Conservation (phyloP, 1,140 invertebrate species). For the Xylocopa sonorina region DNA sequence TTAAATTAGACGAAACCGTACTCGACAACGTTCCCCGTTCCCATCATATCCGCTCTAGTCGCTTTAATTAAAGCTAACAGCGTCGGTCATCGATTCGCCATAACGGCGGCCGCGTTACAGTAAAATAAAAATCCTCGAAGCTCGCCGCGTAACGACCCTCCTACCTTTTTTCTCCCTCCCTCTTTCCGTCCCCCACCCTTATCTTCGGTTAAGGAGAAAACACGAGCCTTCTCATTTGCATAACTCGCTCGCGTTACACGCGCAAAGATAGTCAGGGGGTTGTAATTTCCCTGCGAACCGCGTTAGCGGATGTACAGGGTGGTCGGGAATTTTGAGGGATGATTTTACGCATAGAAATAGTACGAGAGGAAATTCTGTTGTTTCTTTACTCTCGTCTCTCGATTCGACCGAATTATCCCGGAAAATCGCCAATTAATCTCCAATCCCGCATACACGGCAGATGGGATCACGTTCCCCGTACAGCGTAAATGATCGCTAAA, state of each 20-base stretch:
- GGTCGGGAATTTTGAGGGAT: no score
- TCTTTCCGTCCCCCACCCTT: no score
- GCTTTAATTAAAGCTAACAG: slow-evolving; percentile 31
- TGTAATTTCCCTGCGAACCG: slow-evolving; percentile 25
- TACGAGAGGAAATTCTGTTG: no score
- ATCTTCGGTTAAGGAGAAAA: slow-evolving; percentile 28
- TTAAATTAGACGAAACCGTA: slow-evolving; percentile 21
- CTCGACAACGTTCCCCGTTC: background rate
- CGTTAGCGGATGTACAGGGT: no score
- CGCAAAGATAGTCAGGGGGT: background rate
- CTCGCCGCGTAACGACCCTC: slow-evolving; percentile 6
- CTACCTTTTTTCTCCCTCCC: background rate
- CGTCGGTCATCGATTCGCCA: slow-evolving; percentile 13
- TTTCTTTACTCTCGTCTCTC: no score
- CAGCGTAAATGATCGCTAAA: no score
- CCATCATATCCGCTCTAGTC: background rate
- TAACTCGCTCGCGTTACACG: slow-evolving; percentile 28
- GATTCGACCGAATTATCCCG: no score
- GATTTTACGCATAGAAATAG: no score
- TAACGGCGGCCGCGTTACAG: slow-evolving; percentile 8
- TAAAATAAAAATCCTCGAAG: slow-evolving; percentile 14
- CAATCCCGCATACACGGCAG: no score
- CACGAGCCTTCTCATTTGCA: slow-evolving; percentile 29
- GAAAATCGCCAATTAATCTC: no score
- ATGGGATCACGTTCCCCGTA: no score